These are phyloP conservation scores for Thrips palmi DNA, from an alignment of 1,140 invertebrate species.

Conservation along the genomic window DNA sequence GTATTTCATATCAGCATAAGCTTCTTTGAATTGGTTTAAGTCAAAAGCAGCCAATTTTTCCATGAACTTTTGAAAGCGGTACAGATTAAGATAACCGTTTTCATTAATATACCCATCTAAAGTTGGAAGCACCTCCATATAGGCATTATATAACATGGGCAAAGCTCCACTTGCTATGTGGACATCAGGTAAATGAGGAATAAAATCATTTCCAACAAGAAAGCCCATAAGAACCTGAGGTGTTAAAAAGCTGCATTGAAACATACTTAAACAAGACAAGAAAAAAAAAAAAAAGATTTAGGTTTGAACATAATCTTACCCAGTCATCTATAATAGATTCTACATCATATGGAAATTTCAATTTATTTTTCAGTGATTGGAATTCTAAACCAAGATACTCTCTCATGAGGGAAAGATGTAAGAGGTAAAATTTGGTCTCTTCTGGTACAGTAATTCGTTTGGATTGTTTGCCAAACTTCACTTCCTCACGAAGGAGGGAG, in stretches of 20 bases:
- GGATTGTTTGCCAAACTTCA: conserved; percentile 45
- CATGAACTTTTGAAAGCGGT: conserved; percentile 75
- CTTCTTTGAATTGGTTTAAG: conserved; percentile 65
- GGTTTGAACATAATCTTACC: conserved; percentile 21
- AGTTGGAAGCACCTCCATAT: conserved; percentile 68
- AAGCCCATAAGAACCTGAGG: conserved; percentile 77
- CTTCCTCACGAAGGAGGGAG: conserved; percentile 76
- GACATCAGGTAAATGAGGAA: conserved; percentile 83
- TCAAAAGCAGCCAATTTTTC: conserved; percentile 59
- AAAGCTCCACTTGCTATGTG: conserved; percentile 83
- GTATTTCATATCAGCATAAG: conserved; percentile 68
- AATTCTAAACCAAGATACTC: conserved; percentile 93
- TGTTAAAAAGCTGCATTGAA: not conserved
- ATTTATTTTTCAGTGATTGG: conserved; percentile 42
- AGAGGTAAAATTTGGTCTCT: conserved; percentile 79
- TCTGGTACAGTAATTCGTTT: conserved; percentile 44
- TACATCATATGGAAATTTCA: conserved; percentile 57
- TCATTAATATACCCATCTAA: conserved; percentile 90
- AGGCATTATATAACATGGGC: conserved; percentile 68
- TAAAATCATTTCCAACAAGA: conserved; percentile 93
- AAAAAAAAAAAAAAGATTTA: conserved; percentile 1
- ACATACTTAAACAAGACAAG: not conserved
- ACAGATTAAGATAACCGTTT: conserved; percentile 62
- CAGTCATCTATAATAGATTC: conserved; percentile 62
- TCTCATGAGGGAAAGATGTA: conserved; percentile 79